Conservation (phyloP, 2,888 invertebrate species). For the Gryllus longicercus region DNA sequence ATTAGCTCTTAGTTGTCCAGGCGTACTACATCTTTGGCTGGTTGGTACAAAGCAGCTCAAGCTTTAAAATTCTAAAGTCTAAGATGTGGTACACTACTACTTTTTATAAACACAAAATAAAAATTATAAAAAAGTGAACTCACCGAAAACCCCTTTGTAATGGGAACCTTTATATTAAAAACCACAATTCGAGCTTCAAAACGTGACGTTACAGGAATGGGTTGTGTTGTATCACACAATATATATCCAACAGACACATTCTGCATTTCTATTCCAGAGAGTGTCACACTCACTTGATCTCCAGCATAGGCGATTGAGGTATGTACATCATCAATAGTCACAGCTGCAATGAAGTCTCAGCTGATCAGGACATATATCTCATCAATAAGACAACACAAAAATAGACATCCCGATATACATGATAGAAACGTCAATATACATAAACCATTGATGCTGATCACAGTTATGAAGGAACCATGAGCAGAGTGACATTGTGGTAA, state of each 20-base stretch:
- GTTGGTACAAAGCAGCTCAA: no score
- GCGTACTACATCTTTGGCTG: no score
- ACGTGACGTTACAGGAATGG: constrained; percentile 74
- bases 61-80: no score
- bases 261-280: constrained; percentile 79
- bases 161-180: constrained; percentile 88
- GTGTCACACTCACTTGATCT: constrained; percentile 80
- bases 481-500: no score
- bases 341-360: constrained; percentile 46
- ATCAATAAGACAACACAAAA: no score
- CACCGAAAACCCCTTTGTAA: constrained; percentile 84
- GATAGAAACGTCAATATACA: no score
- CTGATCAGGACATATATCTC: not conserved
- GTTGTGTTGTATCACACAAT: constrained; percentile 75
- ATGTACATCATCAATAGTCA: constrained; percentile 67
- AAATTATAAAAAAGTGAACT: constrained; percentile 39
- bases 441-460: no score
- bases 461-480: no score
- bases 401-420: no score
- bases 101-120: no score
- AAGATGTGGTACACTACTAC: no score
- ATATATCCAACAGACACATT: constrained; percentile 84
- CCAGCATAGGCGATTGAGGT: constrained; percentile 84
- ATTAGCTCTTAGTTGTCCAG: no score
- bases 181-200: constrained; percentile 90